Conservation (phyloP, 2,113 vertebrate species). For the Calyptommatus sinebrachiatus region DNA sequence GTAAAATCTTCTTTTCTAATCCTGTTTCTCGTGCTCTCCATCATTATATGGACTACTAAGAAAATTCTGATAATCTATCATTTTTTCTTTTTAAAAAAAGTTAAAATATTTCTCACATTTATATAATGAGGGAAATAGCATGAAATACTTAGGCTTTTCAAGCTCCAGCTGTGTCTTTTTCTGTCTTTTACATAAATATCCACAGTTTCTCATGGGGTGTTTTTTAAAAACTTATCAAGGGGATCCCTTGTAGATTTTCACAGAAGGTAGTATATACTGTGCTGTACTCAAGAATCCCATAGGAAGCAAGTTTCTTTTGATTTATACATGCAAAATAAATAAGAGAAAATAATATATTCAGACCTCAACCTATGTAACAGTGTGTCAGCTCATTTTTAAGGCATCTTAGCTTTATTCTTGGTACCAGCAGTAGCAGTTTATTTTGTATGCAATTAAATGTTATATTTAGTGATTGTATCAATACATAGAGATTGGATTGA, state of each 20-base stretch:
- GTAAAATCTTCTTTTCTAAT: not conserved
- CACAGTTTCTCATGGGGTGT: not conserved
- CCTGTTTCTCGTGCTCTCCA: conserved; percentile 7
- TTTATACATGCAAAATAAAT: fast-evolving
- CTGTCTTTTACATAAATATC: conserved; percentile 44
- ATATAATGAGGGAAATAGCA: conserved; percentile 27
- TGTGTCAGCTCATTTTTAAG: not conserved
- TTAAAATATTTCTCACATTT: fast-evolving
- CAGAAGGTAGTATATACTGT: not conserved
- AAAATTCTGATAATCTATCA: conserved; percentile 18
- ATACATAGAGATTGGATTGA: too few species aligned
- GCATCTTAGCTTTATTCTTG: not conserved
- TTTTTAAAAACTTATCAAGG: conserved; percentile 3
- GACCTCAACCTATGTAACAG: not conserved
- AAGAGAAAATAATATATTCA: not conserved
- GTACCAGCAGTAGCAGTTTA: too few species aligned
- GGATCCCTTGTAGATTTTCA: conserved; percentile 6
- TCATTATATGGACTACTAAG: not conserved
- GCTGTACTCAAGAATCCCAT: not conserved
- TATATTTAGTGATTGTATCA: too few species aligned
- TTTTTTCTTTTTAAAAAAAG: conserved; percentile 3
- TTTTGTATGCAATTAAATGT: too few species aligned
- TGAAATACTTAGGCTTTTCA: conserved; percentile 4
- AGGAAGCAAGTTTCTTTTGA: conserved; percentile 31
- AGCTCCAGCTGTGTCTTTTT: conserved; percentile 29